Evolutionary conservation across 2,888 invertebrate genomes (phyloP).

Genomic region (Caradrina kadenii): DNA sequence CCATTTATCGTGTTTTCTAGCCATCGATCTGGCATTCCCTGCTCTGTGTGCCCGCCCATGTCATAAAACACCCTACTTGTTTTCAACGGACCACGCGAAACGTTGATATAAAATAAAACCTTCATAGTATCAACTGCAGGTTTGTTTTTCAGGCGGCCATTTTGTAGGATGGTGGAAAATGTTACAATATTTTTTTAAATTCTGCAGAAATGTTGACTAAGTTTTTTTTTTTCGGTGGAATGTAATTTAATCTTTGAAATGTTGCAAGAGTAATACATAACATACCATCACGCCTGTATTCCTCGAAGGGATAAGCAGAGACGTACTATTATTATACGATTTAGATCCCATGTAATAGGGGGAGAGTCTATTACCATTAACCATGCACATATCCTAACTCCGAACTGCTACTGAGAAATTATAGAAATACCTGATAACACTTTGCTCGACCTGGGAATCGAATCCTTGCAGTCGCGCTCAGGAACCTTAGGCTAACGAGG

Average conservation of each 20-base stretch:
- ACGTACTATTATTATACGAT: too few species aligned
- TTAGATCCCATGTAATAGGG: too few species aligned
- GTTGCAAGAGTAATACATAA: neutral
- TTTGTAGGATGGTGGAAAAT: conserved; percentile 14
- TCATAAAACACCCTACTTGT: conserved; percentile 48
- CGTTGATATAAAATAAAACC: conserved; percentile 30
- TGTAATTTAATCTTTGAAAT: conserved; percentile 20
- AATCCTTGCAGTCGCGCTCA: too few species aligned
- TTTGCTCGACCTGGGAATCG: too few species aligned
- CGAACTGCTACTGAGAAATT: too few species aligned
- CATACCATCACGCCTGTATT: too few species aligned
- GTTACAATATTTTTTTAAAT: conserved; percentile 14
- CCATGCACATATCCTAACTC: too few species aligned
- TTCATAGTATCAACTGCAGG: conserved; percentile 17
- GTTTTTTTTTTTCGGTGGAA: neutral
- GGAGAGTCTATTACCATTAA: too few species aligned
- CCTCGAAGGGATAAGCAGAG: too few species aligned
- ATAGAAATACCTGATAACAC: too few species aligned
- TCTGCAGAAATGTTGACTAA: neutral
- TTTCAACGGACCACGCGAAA: conserved; percentile 36
- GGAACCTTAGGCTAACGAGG: too few species aligned
- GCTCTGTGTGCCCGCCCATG: conserved; percentile 27
- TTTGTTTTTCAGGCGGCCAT: conserved; percentile 32
- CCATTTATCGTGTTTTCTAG: conserved; percentile 36
- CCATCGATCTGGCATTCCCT: conserved; percentile 60